These are phyloP conservation scores for Callosobruchus maculatus DNA, from an alignment of 2,888 invertebrate species.

Conservation along the genomic window DNA sequence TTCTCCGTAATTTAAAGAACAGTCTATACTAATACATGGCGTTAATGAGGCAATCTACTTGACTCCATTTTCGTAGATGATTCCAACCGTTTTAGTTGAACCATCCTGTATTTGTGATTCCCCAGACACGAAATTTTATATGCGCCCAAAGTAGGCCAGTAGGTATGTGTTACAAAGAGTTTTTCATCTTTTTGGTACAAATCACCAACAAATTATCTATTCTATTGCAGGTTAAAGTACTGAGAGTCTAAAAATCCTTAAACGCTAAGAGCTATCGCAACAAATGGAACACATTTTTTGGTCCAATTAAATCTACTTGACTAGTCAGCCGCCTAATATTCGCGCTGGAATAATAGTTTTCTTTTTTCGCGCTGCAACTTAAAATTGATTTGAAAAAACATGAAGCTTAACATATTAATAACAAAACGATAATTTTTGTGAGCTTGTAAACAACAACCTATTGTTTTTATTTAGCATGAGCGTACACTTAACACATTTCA, in stretches of 20 bases:
- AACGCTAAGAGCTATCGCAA: not conserved
- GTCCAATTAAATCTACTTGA: not conserved
- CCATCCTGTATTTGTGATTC: not conserved
- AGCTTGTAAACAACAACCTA: not conserved
- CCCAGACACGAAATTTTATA: not conserved
- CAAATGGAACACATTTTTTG: not conserved
- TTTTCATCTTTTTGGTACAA: no score
- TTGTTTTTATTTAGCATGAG: not conserved
- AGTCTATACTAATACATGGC: no score
- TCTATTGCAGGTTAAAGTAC: not conserved
- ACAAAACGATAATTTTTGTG: not conserved
- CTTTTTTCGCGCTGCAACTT: not conserved
- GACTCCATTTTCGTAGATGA: no score
- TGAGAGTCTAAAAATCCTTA: not conserved
- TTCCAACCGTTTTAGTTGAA: no score
- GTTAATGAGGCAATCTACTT: no score
- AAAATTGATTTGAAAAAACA: not conserved
- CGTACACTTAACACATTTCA: not conserved
- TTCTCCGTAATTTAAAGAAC: no score
- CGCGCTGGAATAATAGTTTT: not conserved
- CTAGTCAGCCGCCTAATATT: no score
- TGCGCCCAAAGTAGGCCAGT: constrained; percentile 23
- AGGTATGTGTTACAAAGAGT: constrained; percentile 26
- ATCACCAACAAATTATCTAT: constrained; percentile 14
- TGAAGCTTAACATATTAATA: not conserved